Evolutionary conservation across 2,888 invertebrate species (phyloP).

Genomic region (Macaria liturata): DNA sequence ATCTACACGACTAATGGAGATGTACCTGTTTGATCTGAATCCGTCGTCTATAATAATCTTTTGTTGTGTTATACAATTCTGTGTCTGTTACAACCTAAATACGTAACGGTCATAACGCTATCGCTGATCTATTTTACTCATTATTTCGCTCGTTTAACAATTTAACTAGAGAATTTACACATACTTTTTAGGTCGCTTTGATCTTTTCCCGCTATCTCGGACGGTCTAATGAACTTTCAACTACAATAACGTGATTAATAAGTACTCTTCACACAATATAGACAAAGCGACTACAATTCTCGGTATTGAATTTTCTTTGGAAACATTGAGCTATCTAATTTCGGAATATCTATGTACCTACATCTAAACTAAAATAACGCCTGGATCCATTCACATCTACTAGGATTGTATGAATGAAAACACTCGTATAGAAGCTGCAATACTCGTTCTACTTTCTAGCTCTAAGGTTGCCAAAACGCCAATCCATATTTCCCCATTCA

Average conservation of each 20-base stretch:
- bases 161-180: constrained; percentile 28
- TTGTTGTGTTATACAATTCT: constrained; percentile 12
- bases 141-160: constrained; percentile 35
- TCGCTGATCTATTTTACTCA: constrained; percentile 27
- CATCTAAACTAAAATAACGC: background rate
- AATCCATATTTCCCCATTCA: constrained; percentile 30
- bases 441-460: constrained; percentile 4
- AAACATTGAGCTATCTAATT: too few relatives aligned
- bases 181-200: constrained; percentile 34
- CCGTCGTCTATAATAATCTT: constrained; percentile 10
- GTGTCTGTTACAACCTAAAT: constrained; percentile 27
- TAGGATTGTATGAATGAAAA: constrained; percentile 24
- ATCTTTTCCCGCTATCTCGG: constrained; percentile 42
- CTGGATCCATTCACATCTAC: constrained; percentile 11
- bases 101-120: constrained; percentile 29
- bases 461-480: constrained; percentile 32
- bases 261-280: background rate
- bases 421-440: constrained; percentile 6
- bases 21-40: constrained; percentile 14
- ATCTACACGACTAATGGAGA: constrained; percentile 11
- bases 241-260: constrained; percentile 12
- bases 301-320: too few relatives aligned
- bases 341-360: background rate
- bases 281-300: too few relatives aligned
- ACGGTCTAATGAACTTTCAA: constrained; percentile 43